Base-by-base conservation (phyloP, 2,888 invertebrate species). In the Meliscaeva auricollis region DNA sequence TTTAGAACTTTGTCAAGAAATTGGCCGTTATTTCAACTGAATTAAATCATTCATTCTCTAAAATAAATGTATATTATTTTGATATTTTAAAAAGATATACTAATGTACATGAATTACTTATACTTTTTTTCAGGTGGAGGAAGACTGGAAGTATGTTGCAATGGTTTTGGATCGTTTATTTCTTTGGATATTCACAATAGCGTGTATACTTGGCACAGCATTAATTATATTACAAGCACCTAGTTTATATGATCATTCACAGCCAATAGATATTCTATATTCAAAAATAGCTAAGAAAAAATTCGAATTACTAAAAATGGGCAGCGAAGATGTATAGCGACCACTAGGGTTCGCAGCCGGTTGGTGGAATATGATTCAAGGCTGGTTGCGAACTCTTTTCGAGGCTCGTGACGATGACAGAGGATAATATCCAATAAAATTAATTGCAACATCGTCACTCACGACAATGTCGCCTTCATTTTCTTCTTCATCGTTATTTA, bases 121-220 rank as follows among this genome's bases (percentile, higher is more conserved):
- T n/a, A n/a, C n/a, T n/a, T 72, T 9, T 58, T 88, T 92, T 2
- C 93, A 97, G 97, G 97, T 98, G 90, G 97, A 97, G 92, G 98
- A 98, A 93, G 99, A 99, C 93, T 99, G 99, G 99, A 98, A 98
- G 92, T 99, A 98, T 93, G 98, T 99, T 80, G 96, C 96, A 75
- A 92, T 98, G 98, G 98, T 99, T 87, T 94, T 99, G 92, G 99
- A 99, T 93, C 95, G 99, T 90, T 95, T 99, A 90, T 99, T 99
- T 93, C 94, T 99, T 89, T 98, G 98, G 95, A 95, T 97, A 90
- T 99, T 99, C 93, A 97, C 98, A 91, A 94, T 98, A 91, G 97
- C 98, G 88, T 98, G 98, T 93, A 94, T 98, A 87, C 93, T 97
- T 84, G 98, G 98, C 87, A 98, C 97, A 82, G 96, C 96, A 81